Base-by-base conservation (phyloP, 2,113 vertebrate genomes). In the Eublepharis macularius region DNA sequence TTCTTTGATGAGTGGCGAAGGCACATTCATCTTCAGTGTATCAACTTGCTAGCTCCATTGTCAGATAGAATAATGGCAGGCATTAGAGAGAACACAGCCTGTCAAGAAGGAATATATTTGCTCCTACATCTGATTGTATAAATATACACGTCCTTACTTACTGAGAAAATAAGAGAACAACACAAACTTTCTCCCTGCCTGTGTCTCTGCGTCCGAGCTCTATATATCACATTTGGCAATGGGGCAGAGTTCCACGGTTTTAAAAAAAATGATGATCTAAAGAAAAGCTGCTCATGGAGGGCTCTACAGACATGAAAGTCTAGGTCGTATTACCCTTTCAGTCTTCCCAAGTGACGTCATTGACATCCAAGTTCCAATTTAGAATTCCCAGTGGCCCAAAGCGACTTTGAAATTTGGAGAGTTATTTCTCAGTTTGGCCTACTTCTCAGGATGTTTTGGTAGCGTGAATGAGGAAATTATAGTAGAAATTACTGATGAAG, bases 91-190 rank as follows among this genome's bases (percentile, higher is more conserved):
- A 92, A 84, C 19, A 82, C 34, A 89, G 5, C 43, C 84, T 76
- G 68, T 90, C 72, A 78, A 51, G 51, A 76, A 86, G 57, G 7
- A 88, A 26, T 32, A 2, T 2, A 14, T 66, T n/a, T 85, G 87
- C 87, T 81, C 34, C 72, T 81, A 93, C 93, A 12, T 82, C 69
- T 87, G 86, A 80, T 76, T 32, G 81, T 43, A 74, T 90, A 84
- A 86, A 83, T 80, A 83, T 49, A 68, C 1, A 82, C 36, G 76
- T 16, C 29, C 12, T 86, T 76, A 80, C 12, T 49, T 32, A 29
- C 12, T 85, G 45, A 88, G 81, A 12, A 75, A 45, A 76, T 43
- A 70, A 76, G 77, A 51, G 7, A 86, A 24, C 19, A 70, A 72
- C 74, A 29, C 29, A 21, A 49, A 29, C 6, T 2, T 7, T 5